Percentiles rank a stretch among this genome's conserved stretches.
Evolutionary conservation across 1,140 invertebrate genomes (phyloP).

Genomic region (Saccostrea glomerata): DNA sequence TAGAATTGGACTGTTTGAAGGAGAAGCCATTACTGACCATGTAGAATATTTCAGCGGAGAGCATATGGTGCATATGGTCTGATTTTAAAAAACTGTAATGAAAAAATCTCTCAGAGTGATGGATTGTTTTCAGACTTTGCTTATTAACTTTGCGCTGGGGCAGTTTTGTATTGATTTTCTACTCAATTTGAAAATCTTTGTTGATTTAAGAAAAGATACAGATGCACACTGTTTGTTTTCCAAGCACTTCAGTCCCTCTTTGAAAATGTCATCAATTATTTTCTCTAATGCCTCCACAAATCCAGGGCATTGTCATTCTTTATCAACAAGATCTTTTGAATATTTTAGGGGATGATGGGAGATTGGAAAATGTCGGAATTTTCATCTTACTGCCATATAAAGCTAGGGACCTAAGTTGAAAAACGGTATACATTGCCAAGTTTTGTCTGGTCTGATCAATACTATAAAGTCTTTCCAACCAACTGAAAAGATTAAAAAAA

Average conservation of each 20-base stretch:
- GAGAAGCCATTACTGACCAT: neutral
- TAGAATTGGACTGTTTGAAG: neutral
- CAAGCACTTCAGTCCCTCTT: conserved; percentile 43
- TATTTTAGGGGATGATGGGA: conserved; percentile 50
- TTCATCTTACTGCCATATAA: conserved; percentile 38
- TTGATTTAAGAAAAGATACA: conserved; percentile 44
- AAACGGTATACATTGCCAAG: conserved; percentile 41
- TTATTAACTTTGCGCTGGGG: conserved; percentile 30
- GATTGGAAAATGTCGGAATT: conserved; percentile 45
- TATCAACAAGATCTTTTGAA: conserved; percentile 49
- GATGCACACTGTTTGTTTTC: conserved; percentile 43
- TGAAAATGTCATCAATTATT: conserved; percentile 49
- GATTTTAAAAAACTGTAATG: conserved; percentile 1
- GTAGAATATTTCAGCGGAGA: neutral
- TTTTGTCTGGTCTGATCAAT: conserved; percentile 33
- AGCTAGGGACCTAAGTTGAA: conserved; percentile 20
- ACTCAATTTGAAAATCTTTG: conserved; percentile 36
- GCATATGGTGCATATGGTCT: conserved; percentile 18
- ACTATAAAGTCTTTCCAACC: conserved; percentile 38
- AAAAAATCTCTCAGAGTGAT: neutral
- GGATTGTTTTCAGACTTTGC: conserved; percentile 36
- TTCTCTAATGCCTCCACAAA: conserved; percentile 39
- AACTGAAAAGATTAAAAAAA: conserved; percentile 48
- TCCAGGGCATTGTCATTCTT: conserved; percentile 42
- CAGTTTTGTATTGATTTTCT: conserved; percentile 27